Evolutionary conservation across 2,113 vertebrate genomes (phyloP).

Genomic region (Ailuropoda melanoleuca): DNA sequence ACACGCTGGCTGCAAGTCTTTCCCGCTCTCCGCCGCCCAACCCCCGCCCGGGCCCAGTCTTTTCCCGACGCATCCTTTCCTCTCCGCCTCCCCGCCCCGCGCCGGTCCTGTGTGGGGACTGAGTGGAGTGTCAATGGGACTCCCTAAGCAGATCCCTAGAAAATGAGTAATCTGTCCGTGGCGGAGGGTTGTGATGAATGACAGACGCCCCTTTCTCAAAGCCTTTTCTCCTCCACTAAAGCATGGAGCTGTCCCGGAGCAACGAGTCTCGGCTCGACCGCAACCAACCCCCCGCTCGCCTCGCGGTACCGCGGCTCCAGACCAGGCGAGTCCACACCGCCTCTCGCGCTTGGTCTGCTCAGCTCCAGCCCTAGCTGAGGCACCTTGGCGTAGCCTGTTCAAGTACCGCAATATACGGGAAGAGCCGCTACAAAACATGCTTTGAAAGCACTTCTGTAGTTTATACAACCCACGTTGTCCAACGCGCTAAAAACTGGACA

Average conservation of each 20-base stretch:
- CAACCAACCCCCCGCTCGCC: not conserved
- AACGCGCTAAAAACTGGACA: not conserved
- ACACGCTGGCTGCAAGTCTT: not conserved
- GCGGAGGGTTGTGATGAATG: not conserved
- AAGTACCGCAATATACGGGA: not conserved
- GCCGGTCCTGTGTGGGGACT: too few species aligned
- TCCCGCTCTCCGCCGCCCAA: not conserved
- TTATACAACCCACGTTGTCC: not conserved
- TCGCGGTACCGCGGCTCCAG: not conserved
- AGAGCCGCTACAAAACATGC: not conserved
- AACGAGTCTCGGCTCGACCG: not conserved
- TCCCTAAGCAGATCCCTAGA: not conserved
- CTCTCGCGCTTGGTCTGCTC: not conserved
- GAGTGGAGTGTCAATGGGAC: not conserved
- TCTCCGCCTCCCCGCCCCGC: not conserved
- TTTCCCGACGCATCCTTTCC: not conserved
- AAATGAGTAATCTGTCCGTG: not conserved
- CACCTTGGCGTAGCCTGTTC: not conserved
- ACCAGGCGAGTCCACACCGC: not conserved
- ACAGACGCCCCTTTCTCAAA: not conserved
- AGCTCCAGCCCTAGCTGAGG: not conserved
- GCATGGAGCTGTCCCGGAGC: not conserved
- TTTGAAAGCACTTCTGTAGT: not conserved
- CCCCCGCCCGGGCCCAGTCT: not conserved
- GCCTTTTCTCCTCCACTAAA: not conserved